These are phyloP conservation scores for Montipora efflorescens DNA, from an alignment of 64 coral and sea anemone genomes.

Conservation along the genomic window DNA sequence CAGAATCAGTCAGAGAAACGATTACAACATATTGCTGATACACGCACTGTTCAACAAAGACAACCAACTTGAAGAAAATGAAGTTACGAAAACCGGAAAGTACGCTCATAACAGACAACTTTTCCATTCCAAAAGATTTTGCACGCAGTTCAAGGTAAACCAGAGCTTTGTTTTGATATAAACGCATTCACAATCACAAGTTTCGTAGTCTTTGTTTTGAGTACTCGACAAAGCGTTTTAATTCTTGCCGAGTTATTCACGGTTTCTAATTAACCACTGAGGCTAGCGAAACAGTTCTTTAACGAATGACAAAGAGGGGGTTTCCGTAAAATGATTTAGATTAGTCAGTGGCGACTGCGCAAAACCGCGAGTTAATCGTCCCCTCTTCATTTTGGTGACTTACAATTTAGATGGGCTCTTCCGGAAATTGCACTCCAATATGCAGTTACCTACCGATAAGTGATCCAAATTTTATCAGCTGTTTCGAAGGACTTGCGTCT, in stretches of 20 bases:
- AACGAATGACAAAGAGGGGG: too few relatives aligned
- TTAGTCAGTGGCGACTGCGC: too few relatives aligned
- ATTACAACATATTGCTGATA: background rate
- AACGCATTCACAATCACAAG: background rate
- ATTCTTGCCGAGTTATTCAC: background rate
- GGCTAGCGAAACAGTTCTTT: background rate
- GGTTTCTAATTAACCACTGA: background rate
- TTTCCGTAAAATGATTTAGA: too few relatives aligned
- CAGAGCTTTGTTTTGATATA: background rate
- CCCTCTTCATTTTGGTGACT: too few relatives aligned
- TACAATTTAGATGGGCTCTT: too few relatives aligned
- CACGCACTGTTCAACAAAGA: background rate
- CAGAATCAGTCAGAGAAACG: background rate
- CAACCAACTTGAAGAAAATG: background rate
- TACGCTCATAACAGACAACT: background rate
- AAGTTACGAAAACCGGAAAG: constrained; percentile 23
- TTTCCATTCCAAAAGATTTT: background rate
- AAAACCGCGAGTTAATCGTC: too few relatives aligned
- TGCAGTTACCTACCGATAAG: too few relatives aligned
- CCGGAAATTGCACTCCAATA: too few relatives aligned
- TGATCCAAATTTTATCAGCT: too few relatives aligned
- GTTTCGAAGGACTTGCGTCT: too few relatives aligned
- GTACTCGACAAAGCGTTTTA: constrained; percentile 16
- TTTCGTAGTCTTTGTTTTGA: background rate
- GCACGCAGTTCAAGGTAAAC: constrained; percentile 29